Evolutionary conservation across 2,888 invertebrate genomes (phyloP).

Genomic region (Tachina grossa): DNA sequence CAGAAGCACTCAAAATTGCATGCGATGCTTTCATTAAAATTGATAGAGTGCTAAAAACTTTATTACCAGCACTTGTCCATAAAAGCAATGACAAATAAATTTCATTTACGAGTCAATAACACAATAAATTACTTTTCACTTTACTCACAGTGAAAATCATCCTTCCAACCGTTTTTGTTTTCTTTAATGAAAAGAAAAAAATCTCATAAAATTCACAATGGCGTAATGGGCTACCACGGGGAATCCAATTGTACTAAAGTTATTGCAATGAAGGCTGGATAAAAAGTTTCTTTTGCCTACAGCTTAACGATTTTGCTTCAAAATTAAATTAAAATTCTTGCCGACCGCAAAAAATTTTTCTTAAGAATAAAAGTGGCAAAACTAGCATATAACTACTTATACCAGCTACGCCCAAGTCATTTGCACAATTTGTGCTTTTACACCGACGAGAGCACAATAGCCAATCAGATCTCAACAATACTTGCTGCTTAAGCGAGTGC

Average conservation of each 20-base stretch:
- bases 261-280: neutral
- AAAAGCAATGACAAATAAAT: conserved; percentile 2
- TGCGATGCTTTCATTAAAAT: conserved; percentile 49
- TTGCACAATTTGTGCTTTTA: no score
- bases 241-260: conserved; percentile 28
- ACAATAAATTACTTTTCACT: conserved; percentile 43
- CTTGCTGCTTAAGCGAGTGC: no score
- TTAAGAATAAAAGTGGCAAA: no score
- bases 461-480: no score
- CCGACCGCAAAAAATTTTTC: no score
- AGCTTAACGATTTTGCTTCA: neutral
- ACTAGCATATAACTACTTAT: no score
- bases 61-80: conserved; percentile 33
- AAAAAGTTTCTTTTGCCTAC: neutral
- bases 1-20: neutral
- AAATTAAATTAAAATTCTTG: no score
- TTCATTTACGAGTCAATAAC: conserved; percentile 47
- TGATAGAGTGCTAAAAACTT: conserved; percentile 51
- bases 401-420: no score
- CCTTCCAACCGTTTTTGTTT: neutral
- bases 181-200: neutral
- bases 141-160: neutral
- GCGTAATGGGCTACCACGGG: conserved; percentile 26
- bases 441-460: no score
- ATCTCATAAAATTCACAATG: conserved; percentile 55